Evolutionary conservation across 2,797 vertebrate genomes (phyloP), one percentile per base, ranked within the genome.

Genomic region (Neomorphus geoffroyi): DNA sequence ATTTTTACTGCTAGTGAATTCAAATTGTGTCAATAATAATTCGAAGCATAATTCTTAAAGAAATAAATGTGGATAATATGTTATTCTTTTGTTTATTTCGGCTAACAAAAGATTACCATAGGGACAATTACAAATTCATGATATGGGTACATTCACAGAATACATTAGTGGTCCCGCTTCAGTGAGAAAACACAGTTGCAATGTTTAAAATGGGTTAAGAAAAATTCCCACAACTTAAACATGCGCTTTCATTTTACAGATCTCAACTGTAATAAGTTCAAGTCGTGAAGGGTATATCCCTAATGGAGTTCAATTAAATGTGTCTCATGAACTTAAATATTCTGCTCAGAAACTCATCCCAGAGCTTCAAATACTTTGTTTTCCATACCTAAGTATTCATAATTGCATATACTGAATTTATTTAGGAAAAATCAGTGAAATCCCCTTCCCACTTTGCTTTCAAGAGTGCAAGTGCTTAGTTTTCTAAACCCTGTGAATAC

Each of bases 171-270:
- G 64, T 78, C 88, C 56, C 2, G 69, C 77, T 93, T 78, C 90
- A 86, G 69, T 91, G 84, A 86, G 74, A 97, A 96, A 96, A 92
- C 85, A 87, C 73, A 58, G 80, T 72, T 62, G 75, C 64, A 61
- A 70, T 90, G 92, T 90, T 96, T 94, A 94, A 95, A 96, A 92
- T 32, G 71, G 71, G 74, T 77, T 92, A 80, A 91, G 67, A 86
- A 93, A 85, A 95, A 91, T 88, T 96, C 94, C 96, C 93, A 87
- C 92, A 96, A 96, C 90, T 96, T 96, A 96, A 93, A 97, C 91
- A 94, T 60, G 14, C 2, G 21, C 64, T 91, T 80, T 85, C 46
- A 88, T 91, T 95, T 94, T 88, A 73, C 54, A 53, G 75, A 43
- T 54, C 39, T 72, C 62, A 57, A 17, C 45, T 87, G 87, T 81